These are phyloP conservation scores for Erebia aethiops DNA, from an alignment of 2,888 invertebrate species.

Conservation along the genomic window DNA sequence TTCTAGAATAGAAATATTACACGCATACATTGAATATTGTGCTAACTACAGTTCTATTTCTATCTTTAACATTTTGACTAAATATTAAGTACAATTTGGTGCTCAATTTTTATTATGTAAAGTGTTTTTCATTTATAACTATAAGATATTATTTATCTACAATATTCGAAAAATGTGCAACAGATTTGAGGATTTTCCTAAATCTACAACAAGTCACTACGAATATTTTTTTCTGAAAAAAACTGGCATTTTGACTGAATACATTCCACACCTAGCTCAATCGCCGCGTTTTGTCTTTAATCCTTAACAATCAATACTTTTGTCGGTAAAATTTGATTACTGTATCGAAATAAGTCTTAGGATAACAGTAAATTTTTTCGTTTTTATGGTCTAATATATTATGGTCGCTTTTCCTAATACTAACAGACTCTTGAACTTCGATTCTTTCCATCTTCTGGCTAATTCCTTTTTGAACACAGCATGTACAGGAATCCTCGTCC, in stretches of 20 bases:
- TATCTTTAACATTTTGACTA: slow-evolving; percentile 75
- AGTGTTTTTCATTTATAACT: slow-evolving; percentile 72
- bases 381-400: not conserved
- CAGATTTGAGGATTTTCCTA: slow-evolving; percentile 61
- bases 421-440: slow-evolving; percentile 19
- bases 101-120: slow-evolving; percentile 78
- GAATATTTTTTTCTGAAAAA: slow-evolving; percentile 32
- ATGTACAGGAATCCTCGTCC: slow-evolving; percentile 12
- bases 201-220: slow-evolving; percentile 48
- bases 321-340: slow-evolving; percentile 11
- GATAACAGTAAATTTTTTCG: slow-evolving; percentile 8
- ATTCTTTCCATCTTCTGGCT: not conserved
- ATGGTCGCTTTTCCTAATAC: slow-evolving; percentile 17
- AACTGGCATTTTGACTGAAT: slow-evolving; percentile 33
- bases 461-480: not conserved
- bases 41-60: slow-evolving; percentile 59
- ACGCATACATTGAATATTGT: slow-evolving; percentile 53
- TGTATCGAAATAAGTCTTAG: slow-evolving; percentile 9
- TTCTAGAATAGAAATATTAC: slow-evolving; percentile 48
- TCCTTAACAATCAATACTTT: slow-evolving; percentile 1
- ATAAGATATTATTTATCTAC: slow-evolving; percentile 75
- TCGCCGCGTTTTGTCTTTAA: not conserved
- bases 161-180: slow-evolving; percentile 68
- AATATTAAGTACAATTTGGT: slow-evolving; percentile 83
- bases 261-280: slow-evolving; percentile 2